Evolutionary conservation across 2,113 vertebrate species (phyloP), one percentile per base, ranked within the genome.

Genomic region (Sinocyclocheilus rhinocerous): DNA sequence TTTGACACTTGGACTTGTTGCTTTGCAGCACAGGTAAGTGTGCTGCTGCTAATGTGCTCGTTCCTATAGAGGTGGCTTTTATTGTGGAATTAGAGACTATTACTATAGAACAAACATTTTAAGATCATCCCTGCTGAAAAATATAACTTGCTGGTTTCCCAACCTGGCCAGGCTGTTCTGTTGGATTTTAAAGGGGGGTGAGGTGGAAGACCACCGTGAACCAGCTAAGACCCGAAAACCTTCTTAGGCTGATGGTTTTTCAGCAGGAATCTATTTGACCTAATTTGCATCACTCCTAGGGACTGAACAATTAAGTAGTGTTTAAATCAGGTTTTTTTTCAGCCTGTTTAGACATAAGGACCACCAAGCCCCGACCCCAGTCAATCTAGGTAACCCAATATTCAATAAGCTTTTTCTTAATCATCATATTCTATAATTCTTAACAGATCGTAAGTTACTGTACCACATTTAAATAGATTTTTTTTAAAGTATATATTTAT

Each of bases 11-110:
- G 98, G 98, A 22, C 93, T 99, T 39, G 39, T 97, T 91, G 98
- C 97, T 87, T 90, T 99, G 81, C 98, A 99, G 93, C 98, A 99
- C 94, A 96, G 98, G 98, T 97, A 92, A 93, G 93, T 75, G 7
- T 2, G 45, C 45, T 11, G 36, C 4, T 36, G 42, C 45, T 45
- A 45, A 45, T 11, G 45, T 10, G 2, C 45, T 48, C 11, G 45
- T 12, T 24, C n/a, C 6, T 29, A n/a, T 11, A 11, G 0, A 52
- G 1, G 9, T 11, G 45, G 20, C 42, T 15, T 12, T 20, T 48
- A 3, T 50, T 48, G 11, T 76, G 33, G 2, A 26, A 15, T 0
- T 52, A 22, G 52, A 18, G 52, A 70, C 29, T 36, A 0, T 36
- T 18, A 33, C 29, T 9, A 33, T 9, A 16, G 42, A 18, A 76